phyloP scores from a whole-genome alignment of 30 jellyfish, hydroid and myxozoan genomes.

The Hydra vulgaris region DNA sequence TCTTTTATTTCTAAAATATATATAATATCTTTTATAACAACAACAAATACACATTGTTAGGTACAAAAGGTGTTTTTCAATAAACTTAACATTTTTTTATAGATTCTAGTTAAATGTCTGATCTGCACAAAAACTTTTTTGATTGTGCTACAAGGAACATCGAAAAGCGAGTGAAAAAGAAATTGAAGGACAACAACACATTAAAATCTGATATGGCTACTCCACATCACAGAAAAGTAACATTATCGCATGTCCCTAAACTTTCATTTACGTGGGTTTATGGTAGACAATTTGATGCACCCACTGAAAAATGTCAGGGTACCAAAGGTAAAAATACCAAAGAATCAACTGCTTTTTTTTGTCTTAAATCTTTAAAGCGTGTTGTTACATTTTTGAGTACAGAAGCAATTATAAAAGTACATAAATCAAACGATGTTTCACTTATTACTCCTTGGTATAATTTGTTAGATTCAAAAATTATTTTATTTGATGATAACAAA shows the following conservation, averaged over 20 bases:
- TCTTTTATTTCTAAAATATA: background rate
- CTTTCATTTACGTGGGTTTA: background rate
- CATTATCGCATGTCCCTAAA: background rate
- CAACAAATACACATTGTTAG: background rate
- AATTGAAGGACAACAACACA: background rate
- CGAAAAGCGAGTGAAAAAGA: background rate
- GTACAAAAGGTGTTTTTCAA: background rate
- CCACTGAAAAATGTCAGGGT: background rate
- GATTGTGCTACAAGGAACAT: background rate
- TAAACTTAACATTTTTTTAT: background rate
- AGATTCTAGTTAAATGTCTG: background rate
- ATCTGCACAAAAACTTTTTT: background rate
- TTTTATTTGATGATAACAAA: background rate
- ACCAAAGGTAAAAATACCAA: background rate
- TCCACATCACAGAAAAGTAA: background rate
- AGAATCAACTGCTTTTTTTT: background rate
- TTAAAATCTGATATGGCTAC: background rate
- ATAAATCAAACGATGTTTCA: background rate
- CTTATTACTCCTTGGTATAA: too few species aligned
- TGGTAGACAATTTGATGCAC: background rate
- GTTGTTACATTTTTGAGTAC: background rate
- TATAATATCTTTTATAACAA: background rate
- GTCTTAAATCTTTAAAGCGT: background rate
- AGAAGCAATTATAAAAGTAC: background rate
- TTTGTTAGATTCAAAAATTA: background rate